Evolutionary conservation across 2,797 vertebrate species (phyloP), one percentile per base, ranked within the genome.

Genomic region (Micromesistius poutassou): DNA sequence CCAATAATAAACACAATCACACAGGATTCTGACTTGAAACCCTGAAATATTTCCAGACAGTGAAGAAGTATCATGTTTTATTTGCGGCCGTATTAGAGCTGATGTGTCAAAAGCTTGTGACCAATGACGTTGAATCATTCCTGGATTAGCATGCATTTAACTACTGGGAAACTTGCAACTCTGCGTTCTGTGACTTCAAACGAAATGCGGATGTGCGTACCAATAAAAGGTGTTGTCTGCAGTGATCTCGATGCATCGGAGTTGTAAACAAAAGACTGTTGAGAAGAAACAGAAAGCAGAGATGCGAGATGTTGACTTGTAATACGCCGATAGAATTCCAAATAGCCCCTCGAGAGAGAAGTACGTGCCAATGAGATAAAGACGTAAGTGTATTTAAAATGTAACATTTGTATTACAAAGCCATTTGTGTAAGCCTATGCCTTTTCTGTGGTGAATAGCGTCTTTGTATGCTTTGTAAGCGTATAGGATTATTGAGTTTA

Each of bases 61-160:
- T 28, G 72, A 30, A 40, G 72, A 42, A 13, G 14, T 42, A 16
- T 42, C 40, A 42, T 16, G 40, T 3, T 13, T 42, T 55, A 55
- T 55, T 55, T 55, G 46, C 46, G 5, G 46, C 16, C 19, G 16
- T 19, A 1, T 13, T 4, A 13, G 46, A n/a, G 86, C 80, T 84
- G 85, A 89, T 89, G 89, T 83, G 89, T 91, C 83, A 88, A 80
- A 86, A 74, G 77, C 89, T 30, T 87, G 84, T 90, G 91, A 89
- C 78, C 76, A 71, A 12, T 35, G 5, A 25, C 38, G 5, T 2
- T 87, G 86, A 89, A 79, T 87, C 87, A 88, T n/a, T 55, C 31
- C 19, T 25, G 80, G 25, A n/a, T 70, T 12, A 28, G 5, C 3
- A 14, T 70, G n/a, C 10, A 14, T 30, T 25, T 70, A 12, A 25